These are phyloP conservation scores for Leucosticte australis DNA, from an alignment of 2,113 vertebrate genomes.

Conservation along the genomic window DNA sequence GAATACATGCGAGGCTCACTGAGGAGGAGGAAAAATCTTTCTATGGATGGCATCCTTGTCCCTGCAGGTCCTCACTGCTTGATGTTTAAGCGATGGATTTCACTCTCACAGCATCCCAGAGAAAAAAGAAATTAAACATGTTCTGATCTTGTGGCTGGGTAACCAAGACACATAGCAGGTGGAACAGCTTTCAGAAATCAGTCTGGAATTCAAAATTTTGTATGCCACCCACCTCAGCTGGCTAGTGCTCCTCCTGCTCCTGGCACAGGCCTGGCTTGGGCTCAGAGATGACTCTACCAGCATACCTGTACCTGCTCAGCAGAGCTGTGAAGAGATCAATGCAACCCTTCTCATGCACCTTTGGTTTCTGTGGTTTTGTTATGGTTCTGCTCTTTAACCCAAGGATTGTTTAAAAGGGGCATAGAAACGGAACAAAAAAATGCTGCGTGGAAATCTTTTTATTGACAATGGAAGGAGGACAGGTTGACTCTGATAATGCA, in stretches of 20 bases:
- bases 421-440: not conserved
- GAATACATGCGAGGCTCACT: not conserved
- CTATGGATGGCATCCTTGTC: not conserved
- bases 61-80: not conserved
- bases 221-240: not conserved
- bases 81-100: not conserved
- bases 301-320: not conserved
- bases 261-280: not conserved
- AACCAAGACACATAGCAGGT: not conserved
- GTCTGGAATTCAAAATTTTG: not conserved
- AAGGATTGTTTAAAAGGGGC: not conserved
- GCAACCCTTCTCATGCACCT: not conserved
- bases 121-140: not conserved
- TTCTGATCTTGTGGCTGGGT: not conserved
- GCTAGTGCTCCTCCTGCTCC: not conserved
- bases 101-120: not conserved
- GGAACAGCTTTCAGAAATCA: not conserved
- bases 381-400: not conserved
- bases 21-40: not conserved
- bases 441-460: not conserved
- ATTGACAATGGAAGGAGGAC: not conserved
- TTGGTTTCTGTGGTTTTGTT: not conserved
- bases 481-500: not conserved
- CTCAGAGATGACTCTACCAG: not conserved
- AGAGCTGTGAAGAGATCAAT: not conserved